These are phyloP conservation scores for Halocaridina rubra DNA, from an alignment of 2,888 invertebrate genomes.

Conservation along the genomic window DNA sequence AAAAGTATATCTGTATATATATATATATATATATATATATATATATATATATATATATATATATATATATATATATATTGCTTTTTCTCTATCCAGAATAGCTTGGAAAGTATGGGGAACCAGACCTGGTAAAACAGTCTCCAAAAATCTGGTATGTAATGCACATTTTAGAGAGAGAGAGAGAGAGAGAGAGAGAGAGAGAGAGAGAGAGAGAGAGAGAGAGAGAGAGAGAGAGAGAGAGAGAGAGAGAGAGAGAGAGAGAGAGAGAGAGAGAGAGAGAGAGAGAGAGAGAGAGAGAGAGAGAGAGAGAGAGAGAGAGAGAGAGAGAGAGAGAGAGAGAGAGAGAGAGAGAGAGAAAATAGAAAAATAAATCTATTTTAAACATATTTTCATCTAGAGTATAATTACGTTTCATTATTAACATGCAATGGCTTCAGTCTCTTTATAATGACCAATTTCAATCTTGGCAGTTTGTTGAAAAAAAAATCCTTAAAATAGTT, in stretches of 20 bases:
- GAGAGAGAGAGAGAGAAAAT: neutral
- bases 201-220: no score
- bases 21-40: no score
- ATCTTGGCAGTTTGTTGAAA: no score
- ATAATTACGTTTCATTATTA: neutral
- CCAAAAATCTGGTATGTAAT: no score
- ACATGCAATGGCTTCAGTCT: neutral
- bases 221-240: neutral
- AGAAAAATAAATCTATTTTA: no score
- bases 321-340: neutral
- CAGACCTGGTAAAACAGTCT: no score
- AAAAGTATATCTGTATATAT: neutral
- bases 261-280: neutral
- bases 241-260: conserved; percentile 1
- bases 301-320: neutral
- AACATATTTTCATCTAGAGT: neutral
- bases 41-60: conserved; percentile 5
- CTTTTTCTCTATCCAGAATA: no score
- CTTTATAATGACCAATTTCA: neutral
- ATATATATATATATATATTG: conserved; percentile 18
- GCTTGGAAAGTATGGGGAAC: no score
- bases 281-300: neutral
- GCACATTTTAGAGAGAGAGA: no score
- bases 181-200: no score
- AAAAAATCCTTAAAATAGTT: no score